Evolutionary conservation across 2,888 invertebrate genomes (phyloP).

Genomic region (Folsomia manolachei): DNA sequence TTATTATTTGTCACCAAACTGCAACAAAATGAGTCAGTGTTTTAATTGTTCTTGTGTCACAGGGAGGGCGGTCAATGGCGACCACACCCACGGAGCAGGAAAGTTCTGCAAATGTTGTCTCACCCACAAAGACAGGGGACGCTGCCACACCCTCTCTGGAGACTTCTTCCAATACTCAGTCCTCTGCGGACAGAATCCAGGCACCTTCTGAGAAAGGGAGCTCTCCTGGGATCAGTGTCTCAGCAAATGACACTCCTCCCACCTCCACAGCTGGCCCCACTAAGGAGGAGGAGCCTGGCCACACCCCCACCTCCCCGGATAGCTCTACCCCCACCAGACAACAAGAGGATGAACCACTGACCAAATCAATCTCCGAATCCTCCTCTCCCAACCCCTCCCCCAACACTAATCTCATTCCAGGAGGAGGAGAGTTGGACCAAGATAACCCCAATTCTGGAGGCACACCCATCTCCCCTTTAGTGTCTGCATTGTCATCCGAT

Average conservation of each 20-base stretch:
- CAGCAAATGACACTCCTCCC: not conserved
- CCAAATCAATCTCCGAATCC: too few relatives aligned
- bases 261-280: not conserved
- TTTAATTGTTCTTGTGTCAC: too few relatives aligned
- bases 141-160: too few relatives aligned
- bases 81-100: too few relatives aligned
- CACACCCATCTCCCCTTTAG: not conserved
- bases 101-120: too few relatives aligned
- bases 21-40: too few relatives aligned
- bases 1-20: too few relatives aligned
- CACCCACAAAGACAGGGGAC: too few relatives aligned
- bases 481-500: not conserved
- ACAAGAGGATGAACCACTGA: not conserved
- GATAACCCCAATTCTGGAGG: not conserved
- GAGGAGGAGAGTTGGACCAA: not conserved
- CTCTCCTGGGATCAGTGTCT: not conserved
- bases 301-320: not conserved
- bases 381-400: too few relatives aligned
- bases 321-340: not conserved
- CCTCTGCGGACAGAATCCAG: not conserved
- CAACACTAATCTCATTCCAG: not conserved
- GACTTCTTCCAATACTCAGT: too few relatives aligned
- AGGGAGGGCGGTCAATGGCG: too few relatives aligned
- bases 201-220: not conserved
- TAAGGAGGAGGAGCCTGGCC: not conserved